Evolutionary conservation across 2,113 vertebrate genomes (phyloP).

Genomic region (Malurus melanocephalus): DNA sequence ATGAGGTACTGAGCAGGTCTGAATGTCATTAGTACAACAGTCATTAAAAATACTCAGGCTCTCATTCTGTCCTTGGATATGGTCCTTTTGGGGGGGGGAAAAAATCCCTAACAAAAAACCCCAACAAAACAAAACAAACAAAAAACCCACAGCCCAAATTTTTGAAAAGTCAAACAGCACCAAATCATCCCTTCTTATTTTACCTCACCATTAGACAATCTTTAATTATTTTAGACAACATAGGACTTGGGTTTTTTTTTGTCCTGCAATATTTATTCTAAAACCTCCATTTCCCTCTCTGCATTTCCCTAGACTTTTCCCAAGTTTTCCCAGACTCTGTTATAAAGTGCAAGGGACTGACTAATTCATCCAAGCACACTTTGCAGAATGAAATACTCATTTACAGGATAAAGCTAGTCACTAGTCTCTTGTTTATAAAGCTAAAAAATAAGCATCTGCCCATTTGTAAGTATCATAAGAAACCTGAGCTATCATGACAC

Average conservation of each 20-base stretch:
- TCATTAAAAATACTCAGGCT: background rate
- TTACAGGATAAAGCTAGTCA: background rate
- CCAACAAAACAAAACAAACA: background rate
- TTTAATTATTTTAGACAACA: background rate
- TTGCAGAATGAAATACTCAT: background rate
- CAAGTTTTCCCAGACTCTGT: background rate
- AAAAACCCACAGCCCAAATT: background rate
- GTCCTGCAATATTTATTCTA: background rate
- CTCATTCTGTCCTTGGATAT: background rate
- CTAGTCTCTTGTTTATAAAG: background rate
- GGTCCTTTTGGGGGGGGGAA: background rate
- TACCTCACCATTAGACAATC: background rate
- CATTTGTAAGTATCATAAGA: background rate
- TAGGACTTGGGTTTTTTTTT: background rate
- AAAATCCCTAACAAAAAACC: too few relatives aligned
- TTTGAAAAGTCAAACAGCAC: background rate
- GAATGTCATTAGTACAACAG: background rate
- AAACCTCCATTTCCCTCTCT: background rate
- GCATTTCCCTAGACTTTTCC: background rate
- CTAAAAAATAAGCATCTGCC: background rate
- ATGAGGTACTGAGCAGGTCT: background rate
- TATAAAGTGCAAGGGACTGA: background rate
- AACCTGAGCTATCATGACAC: background rate
- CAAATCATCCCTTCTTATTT: background rate
- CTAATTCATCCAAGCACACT: background rate